These are phyloP conservation scores for Rattus rattus DNA, from an alignment of 2,113 vertebrate species.

Conservation along the genomic window DNA sequence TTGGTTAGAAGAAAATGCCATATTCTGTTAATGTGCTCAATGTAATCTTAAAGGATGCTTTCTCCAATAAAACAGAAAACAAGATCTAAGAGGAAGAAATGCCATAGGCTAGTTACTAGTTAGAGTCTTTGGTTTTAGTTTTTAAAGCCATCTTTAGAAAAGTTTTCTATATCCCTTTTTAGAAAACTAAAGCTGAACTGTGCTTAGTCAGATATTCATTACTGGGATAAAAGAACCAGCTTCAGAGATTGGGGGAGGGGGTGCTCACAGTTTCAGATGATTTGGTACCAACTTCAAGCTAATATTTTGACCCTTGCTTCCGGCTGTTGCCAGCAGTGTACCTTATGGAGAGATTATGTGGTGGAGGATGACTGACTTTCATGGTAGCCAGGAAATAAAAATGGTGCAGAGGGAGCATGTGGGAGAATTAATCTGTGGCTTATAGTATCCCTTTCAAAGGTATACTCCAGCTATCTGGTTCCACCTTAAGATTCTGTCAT, in stretches of 20 bases:
- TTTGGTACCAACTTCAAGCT: not conserved
- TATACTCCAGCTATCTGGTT: too few relatives aligned
- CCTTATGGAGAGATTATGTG: not conserved
- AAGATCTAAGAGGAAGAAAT: conserved; percentile 8
- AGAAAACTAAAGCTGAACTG: not conserved
- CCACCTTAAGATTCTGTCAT: too few relatives aligned
- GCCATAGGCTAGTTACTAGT: not conserved
- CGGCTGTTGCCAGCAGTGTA: not conserved
- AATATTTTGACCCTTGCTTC: not conserved
- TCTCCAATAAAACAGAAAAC: not conserved
- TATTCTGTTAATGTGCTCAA: conserved; percentile 10
- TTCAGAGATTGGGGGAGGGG: not conserved
- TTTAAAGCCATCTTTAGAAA: not conserved
- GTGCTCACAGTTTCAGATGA: not conserved
- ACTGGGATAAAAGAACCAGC: not conserved
- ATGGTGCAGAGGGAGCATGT: too few relatives aligned
- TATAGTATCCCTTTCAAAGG: too few relatives aligned
- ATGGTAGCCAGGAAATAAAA: too few relatives aligned
- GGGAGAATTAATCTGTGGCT: not conserved
- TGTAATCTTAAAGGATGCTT: not conserved
- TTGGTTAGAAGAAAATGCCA: not conserved
- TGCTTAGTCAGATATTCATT: not conserved
- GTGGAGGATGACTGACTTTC: not conserved
- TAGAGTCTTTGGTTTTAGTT: not conserved
- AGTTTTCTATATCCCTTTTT: not conserved